Percentiles rank a stretch among this genome's conserved stretches.
Conservation (phyloP, 2,797 vertebrate species). For the Pseudochirops corinnae region DNA sequence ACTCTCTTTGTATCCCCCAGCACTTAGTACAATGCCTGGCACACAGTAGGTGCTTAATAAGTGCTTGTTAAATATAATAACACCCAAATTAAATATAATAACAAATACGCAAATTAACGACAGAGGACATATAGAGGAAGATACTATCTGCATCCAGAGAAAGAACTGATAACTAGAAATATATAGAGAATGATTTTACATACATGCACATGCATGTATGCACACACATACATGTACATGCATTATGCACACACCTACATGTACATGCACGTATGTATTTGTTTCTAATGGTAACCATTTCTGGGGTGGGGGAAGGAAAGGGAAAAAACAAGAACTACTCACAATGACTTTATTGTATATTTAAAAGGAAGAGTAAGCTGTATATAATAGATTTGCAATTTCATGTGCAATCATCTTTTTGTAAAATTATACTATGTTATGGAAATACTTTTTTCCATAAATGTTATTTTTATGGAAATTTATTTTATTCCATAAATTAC, state of each 20-base stretch:
- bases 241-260: not conserved
- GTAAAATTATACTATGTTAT: not conserved
- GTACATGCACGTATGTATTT: not conserved
- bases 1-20: not conserved
- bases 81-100: not conserved
- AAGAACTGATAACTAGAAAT: not conserved
- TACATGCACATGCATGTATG: not conserved
- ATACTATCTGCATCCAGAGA: not conserved
- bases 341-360: not conserved
- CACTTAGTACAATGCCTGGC: not conserved
- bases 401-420: not conserved
- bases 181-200: not conserved
- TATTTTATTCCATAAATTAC: too few species aligned
- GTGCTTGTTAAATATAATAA: not conserved
- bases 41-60: not conserved
- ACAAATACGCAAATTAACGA: not conserved
- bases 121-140: not conserved
- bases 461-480: too few species aligned
- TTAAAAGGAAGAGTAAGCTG: not conserved
- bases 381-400: not conserved
- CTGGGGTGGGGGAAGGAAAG: not conserved
- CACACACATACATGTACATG: not conserved
- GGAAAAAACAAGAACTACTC: not conserved
- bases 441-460: not conserved
- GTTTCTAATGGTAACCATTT: not conserved